A percentile compares a stretch with the other conserved stretches of the same genome.
Conservation (phyloP, 2,888 invertebrate genomes). For the Rhagophthalmus giganteus region DNA sequence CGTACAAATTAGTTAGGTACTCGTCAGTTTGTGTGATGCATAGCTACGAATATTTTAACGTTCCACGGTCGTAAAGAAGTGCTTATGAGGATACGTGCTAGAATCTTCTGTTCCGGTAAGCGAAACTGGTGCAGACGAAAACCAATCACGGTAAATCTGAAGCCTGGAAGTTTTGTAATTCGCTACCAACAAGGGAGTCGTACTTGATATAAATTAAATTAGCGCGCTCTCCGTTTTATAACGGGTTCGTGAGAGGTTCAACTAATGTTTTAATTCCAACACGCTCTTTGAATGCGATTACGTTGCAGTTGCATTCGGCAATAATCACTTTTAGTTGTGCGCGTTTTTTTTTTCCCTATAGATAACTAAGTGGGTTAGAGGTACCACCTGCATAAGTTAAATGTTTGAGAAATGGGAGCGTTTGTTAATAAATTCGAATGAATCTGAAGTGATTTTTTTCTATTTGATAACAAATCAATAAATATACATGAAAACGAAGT, state of each 20-base stretch:
- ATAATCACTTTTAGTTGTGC: no score
- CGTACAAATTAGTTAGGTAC: no score
- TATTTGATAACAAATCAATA: no score
- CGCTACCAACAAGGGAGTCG: constrained; percentile 31
- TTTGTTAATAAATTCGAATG: no score
- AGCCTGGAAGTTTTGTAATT: constrained; percentile 31
- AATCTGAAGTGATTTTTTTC: no score
- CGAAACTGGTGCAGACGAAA: constrained; percentile 29
- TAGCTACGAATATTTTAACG: no score
- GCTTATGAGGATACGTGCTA: constrained; percentile 16
- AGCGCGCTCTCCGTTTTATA: constrained; percentile 29
- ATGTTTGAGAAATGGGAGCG: no score
- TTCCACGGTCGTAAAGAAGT: constrained; percentile 10
- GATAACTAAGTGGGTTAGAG: no score
- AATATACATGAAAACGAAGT: no score
- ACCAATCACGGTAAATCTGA: constrained; percentile 31
- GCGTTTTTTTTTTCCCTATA: no score
- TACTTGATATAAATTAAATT: constrained; percentile 33
- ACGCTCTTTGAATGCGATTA: constrained; percentile 32
- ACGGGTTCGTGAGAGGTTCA: constrained; percentile 28
- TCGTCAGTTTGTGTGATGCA: no score
- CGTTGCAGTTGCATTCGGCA: constrained; percentile 16
- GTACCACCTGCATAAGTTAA: no score
- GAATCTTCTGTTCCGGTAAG: constrained; percentile 7
- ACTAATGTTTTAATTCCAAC: constrained; percentile 31